Conservation (phyloP, 2,113 vertebrate species). For the Nasalis larvatus region DNA sequence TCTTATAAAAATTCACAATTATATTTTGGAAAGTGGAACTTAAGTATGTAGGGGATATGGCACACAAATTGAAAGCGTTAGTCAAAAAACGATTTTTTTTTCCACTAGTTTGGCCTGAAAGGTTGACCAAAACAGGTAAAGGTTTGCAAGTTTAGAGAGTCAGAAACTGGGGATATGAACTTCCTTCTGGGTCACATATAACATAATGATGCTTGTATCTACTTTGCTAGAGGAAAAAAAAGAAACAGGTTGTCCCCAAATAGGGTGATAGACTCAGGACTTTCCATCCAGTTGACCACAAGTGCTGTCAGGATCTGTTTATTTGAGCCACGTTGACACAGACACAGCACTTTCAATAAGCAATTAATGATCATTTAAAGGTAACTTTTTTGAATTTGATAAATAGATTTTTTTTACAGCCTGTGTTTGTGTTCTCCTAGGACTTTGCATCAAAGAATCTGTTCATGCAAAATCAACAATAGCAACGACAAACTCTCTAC, state of each 20-base stretch:
- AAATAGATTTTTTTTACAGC: background rate
- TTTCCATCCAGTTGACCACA: background rate
- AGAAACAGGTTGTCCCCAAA: background rate
- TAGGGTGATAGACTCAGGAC: background rate
- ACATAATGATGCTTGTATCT: background rate
- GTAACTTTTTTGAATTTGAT: background rate
- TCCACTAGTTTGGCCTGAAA: background rate
- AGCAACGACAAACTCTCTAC: background rate
- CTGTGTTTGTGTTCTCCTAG: background rate
- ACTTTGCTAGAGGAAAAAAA: background rate
- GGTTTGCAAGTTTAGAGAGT: background rate
- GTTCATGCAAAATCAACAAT: background rate
- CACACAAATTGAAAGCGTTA: background rate
- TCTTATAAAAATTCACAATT: slow-evolving; percentile 24
- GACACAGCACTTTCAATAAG: background rate
- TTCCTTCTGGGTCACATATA: background rate
- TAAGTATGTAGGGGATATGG: background rate
- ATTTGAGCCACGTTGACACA: background rate
- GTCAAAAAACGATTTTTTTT: background rate
- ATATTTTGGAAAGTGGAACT: background rate
- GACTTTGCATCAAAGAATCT: background rate
- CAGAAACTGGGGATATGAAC: background rate
- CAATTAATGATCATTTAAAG: background rate
- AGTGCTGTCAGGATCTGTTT: background rate
- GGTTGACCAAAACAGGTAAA: background rate